Evolutionary conservation across 2,888 invertebrate species (phyloP), one percentile per base, ranked within the genome.

Genomic region (Cantharis rufa): DNA sequence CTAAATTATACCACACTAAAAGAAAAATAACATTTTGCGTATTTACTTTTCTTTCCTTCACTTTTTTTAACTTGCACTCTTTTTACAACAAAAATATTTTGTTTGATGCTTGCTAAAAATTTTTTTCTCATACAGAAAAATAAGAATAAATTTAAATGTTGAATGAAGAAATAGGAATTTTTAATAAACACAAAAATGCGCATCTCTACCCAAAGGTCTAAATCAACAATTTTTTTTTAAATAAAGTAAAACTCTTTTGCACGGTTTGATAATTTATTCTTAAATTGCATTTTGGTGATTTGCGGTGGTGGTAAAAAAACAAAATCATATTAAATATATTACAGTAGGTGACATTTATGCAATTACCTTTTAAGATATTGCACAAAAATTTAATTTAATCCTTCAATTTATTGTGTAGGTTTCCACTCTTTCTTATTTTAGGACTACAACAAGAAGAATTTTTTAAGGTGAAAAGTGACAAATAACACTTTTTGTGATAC

Each of bases 1-100:
- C 61, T 68, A 76, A 76, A 76, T 72, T 72, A 76, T 72, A 48
- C 76, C 71, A 72, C 72, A 71, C 21, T n/a, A 28, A 71, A 48
- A 71, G 71, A 69, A 66, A 71, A 68, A 75, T 68, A 71, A 61
- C 68, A 32, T 27, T 71, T 68, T n/a, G 62, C 32, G 62, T 69
- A 61, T 32, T 64, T 27, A 16, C 63, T 61, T 68, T 64, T 13
- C 72, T 48, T 15, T 27, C 24, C 68, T 61, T 66, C 15, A 11
- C 21, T 48, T 61, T 24, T 68, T 48, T 69, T 73, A 69, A 48
- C 24, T 73, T 73, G 18, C 18, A 16, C 13, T 66, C 24, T 24
- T 18, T 18, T 21, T n/a, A 18, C 24, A 63, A 63, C 63, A 18
- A 66, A 48, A 48, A 48, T 48, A 48, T 48, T n/a, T 48, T 48